Conservation (phyloP, 2,888 invertebrate genomes). For the Subacronicta megacephala region DNA sequence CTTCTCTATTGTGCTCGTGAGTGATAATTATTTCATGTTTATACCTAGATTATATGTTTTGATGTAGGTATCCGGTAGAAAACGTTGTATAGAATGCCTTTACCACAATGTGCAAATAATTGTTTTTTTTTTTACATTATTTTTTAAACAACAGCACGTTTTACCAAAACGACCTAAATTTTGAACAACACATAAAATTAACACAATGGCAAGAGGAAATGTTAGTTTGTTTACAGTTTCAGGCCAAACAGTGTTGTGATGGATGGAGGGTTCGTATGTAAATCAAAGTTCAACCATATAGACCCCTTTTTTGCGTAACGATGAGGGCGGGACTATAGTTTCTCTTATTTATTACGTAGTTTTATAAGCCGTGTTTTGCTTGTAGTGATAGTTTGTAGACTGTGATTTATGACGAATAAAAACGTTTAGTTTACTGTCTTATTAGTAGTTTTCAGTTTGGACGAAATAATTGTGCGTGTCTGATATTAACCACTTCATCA, state of each 20-base stretch:
- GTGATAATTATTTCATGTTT: too few relatives aligned
- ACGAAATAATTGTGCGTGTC: too few relatives aligned
- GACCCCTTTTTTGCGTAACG: constrained; percentile 39
- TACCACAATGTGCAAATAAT: too few relatives aligned
- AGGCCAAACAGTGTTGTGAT: constrained; percentile 23
- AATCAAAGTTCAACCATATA: constrained; percentile 33
- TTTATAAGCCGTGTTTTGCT: constrained; percentile 18
- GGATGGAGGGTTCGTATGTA: constrained; percentile 33
- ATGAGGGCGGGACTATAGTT: constrained; percentile 25
- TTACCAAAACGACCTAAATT: background rate
- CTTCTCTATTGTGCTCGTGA: too few relatives aligned
- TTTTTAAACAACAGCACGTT: background rate
- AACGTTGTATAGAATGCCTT: too few relatives aligned
- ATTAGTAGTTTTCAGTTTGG: too few relatives aligned
- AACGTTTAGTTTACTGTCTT: background rate
- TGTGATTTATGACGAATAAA: constrained; percentile 23
- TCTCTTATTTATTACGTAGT: constrained; percentile 38
- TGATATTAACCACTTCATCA: too few relatives aligned
- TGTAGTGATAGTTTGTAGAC: constrained; percentile 14
- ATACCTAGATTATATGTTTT: too few relatives aligned
- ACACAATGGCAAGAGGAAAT: background rate
- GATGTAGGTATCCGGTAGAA: too few relatives aligned
- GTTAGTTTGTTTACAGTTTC: constrained; percentile 33
- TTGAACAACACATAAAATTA: constrained; percentile 2
- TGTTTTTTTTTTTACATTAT: too few relatives aligned